A percentile compares a stretch with the other conserved stretches of the same genome.
Evolutionary conservation across 2,888 invertebrate genomes (phyloP).

Genomic region (Xanthostigma xanthostigma): DNA sequence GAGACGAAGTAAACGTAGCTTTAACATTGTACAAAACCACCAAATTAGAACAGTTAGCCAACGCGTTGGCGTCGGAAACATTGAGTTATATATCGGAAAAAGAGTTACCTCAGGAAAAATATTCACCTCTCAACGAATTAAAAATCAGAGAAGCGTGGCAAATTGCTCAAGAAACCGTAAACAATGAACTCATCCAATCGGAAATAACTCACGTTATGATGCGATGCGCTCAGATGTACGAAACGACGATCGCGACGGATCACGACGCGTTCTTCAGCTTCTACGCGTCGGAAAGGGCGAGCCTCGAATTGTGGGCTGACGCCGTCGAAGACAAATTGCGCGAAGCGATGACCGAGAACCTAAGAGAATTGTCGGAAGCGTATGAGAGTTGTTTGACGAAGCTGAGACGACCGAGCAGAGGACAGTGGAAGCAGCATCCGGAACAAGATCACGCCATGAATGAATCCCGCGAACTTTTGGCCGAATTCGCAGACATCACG

Average conservation of each 20-base stretch:
- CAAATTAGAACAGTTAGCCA: conserved; percentile 53
- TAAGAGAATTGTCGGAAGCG: conserved; percentile 47
- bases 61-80: conserved; percentile 54
- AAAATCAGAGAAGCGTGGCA: conserved; percentile 62
- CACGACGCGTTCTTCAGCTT: conserved; percentile 39
- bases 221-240: conserved; percentile 54
- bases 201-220: conserved; percentile 61
- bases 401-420: conserved; percentile 32
- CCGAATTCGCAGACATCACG: conserved; percentile 53
- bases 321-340: conserved; percentile 55
- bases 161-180: conserved; percentile 58
- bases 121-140: conserved; percentile 39
- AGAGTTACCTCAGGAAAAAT: conserved; percentile 24
- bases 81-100: conserved; percentile 38
- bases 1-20: conserved; percentile 44
- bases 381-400: conserved; percentile 49
- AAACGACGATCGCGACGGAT: conserved; percentile 37
- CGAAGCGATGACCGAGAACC: conserved; percentile 55
- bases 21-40: conserved; percentile 50
- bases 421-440: conserved; percentile 30
- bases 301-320: conserved; percentile 60
- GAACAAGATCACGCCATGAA: conserved; percentile 32
- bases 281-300: conserved; percentile 50
- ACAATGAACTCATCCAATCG: conserved; percentile 58
- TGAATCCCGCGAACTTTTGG: conserved; percentile 35